Conservation (phyloP, 64 coral and sea anemone species). For the Montipora cactus region DNA sequence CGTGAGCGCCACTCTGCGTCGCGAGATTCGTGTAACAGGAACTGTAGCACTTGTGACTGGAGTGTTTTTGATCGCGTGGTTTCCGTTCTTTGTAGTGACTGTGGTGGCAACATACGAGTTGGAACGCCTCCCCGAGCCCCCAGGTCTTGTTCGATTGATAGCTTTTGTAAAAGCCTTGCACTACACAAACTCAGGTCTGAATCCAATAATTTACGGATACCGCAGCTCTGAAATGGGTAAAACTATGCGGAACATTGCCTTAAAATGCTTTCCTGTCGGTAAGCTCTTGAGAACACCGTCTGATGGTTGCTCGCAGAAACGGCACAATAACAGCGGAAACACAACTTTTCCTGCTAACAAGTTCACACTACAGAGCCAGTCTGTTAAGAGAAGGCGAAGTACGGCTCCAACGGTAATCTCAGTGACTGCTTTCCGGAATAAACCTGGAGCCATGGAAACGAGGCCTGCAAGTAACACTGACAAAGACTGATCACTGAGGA, state of each 20-base stretch:
- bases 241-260: not conserved
- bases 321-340: not conserved
- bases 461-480: not conserved
- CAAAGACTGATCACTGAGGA: not conserved
- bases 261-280: not conserved
- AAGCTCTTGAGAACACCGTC: not conserved
- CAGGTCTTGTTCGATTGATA: conserved; percentile 17
- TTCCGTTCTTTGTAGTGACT: conserved; percentile 65
- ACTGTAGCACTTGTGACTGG: conserved; percentile 66
- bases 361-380: not conserved
- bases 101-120: conserved; percentile 46
- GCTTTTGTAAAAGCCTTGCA: conserved; percentile 65
- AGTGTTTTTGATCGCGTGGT: conserved; percentile 69
- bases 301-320: not conserved
- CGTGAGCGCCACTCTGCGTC: conserved; percentile 9
- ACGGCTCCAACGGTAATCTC: not conserved
- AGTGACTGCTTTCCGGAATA: not conserved
- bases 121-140: conserved; percentile 17
- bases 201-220: conserved; percentile 69
- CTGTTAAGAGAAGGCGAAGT: not conserved
- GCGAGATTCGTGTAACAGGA: conserved; percentile 60
- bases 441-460: not conserved
- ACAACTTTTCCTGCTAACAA: not conserved
- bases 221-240: conserved; percentile 57
- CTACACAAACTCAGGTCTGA: conserved; percentile 67